These are phyloP conservation scores for Pipistrellus kuhlii DNA, from an alignment of 2,797 vertebrate genomes.

Conservation along the genomic window DNA sequence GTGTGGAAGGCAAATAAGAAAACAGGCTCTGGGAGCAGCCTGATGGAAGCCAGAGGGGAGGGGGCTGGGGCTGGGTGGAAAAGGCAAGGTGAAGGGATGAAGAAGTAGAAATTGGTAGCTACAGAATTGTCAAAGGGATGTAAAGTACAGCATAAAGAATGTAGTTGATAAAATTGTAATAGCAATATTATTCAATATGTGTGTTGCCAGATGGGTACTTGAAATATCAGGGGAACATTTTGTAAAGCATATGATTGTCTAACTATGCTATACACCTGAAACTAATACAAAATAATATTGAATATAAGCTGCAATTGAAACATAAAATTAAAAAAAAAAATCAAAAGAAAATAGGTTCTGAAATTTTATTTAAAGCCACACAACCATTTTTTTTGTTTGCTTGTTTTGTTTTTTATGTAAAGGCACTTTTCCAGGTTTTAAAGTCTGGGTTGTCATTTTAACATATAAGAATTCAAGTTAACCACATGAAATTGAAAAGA, in stretches of 20 bases:
- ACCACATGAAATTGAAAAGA: background rate
- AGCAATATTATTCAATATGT: background rate
- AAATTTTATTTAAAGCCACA: background rate
- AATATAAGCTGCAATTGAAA: background rate
- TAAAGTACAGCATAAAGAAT: background rate
- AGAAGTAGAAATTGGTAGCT: background rate
- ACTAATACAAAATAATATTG: background rate
- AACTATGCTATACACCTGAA: background rate
- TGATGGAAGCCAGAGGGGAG: background rate
- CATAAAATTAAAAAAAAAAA: background rate
- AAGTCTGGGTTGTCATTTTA: background rate
- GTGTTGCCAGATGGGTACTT: background rate
- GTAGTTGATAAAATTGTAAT: background rate
- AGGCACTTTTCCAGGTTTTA: background rate
- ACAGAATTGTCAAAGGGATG: background rate
- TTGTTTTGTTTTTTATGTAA: background rate
- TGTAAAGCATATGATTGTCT: background rate
- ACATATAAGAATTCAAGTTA: background rate
- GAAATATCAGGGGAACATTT: background rate
- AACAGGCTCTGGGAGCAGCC: background rate
- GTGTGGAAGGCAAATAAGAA: background rate
- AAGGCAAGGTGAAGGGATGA: background rate
- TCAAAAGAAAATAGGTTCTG: background rate
- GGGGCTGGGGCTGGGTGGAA: background rate
- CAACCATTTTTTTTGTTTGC: background rate